Base-by-base conservation (phyloP, 92 coral and sea anemone genomes). In the Palythoa heliodiscus region DNA sequence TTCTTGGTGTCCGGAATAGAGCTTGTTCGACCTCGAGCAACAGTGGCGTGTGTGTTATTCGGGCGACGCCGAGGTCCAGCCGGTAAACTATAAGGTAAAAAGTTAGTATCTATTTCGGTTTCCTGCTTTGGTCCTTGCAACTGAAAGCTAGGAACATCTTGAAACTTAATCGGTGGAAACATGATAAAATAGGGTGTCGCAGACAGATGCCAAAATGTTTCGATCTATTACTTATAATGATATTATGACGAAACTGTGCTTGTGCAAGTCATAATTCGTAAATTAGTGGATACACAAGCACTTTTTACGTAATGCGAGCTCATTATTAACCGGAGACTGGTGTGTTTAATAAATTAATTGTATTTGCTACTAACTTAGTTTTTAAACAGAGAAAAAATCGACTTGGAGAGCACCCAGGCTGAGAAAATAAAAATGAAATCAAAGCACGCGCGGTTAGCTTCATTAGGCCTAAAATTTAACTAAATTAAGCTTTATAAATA, bases 111-210 rank as follows among this genome's bases (percentile, higher is more conserved):
- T 64, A 64, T 19, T 22, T 80, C 43, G 12, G 58, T 80, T 67
- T 80, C 84, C 43, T 40, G 14, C 10, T 80, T 80, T 15, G 84
- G 84, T 48, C 84, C 74, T 66, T 80, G 74, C 1, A 80, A n/a
- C 25, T 80, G 84, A 66, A 80, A 80, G 24, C 84, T 80, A 12
- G 84, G 84, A 80, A 80, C 70, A 66, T 80, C 84, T 66, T 80
- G 84, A 22, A 80, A 80, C 63, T 63, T 80, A 24, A 64, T 80
- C 11, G 84, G 73, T 9, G 74, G 84, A 47, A 66, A 67, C 84
- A 68, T 23, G 50, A 64, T 20, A 13, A 64, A 76, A 52, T 23
- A 15, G 13, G 14, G 17, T 5, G 19, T 16, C 55, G 64, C 15
- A 52, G 20, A 52, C 60, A 24, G 38, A 11, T 53, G 52, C 20